Percentiles rank a stretch among this genome's conserved stretches.
These are phyloP conservation scores for Sinohyriopsis cumingii DNA, from an alignment of 2,888 invertebrate species.

Conservation along the genomic window DNA sequence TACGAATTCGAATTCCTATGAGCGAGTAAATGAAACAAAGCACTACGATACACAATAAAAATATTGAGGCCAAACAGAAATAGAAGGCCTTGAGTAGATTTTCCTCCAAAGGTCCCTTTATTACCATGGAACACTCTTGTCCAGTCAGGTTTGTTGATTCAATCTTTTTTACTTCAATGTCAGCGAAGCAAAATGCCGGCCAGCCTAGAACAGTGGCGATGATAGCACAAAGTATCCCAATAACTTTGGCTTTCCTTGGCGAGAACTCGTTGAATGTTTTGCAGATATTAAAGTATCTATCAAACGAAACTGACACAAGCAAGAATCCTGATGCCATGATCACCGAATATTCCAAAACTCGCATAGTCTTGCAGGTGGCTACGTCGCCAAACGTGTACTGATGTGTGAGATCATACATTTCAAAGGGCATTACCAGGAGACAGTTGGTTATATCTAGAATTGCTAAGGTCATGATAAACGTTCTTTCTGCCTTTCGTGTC, in stretches of 20 bases:
- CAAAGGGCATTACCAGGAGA: constrained; percentile 43
- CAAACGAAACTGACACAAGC: constrained; percentile 45
- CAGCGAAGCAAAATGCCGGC: constrained; percentile 36
- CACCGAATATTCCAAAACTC: constrained; percentile 35
- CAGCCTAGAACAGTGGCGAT: constrained; percentile 21
- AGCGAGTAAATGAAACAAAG: constrained; percentile 26
- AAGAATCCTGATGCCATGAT: constrained; percentile 44
- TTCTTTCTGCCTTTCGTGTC: constrained; percentile 33
- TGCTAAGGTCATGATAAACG: constrained; percentile 41
- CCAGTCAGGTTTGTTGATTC: constrained; percentile 22
- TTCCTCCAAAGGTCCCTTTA: constrained; percentile 5
- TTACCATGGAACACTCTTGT: constrained; percentile 39
- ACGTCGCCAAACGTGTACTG: constrained; percentile 28
- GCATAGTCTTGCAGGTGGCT: constrained; percentile 33
- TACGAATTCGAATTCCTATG: constrained; percentile 14
- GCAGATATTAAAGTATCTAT: constrained; percentile 46
- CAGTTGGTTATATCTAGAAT: constrained; percentile 42
- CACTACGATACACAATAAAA: constrained; percentile 23
- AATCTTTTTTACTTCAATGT: constrained; percentile 17
- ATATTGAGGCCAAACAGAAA: constrained; percentile 22
- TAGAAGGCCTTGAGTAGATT: constrained; percentile 22
- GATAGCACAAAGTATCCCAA: constrained; percentile 31
- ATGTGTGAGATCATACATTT: constrained; percentile 43
- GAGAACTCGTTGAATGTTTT: constrained; percentile 32
- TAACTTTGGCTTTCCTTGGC: constrained; percentile 35